Evolutionary conservation across 2,797 vertebrate genomes (phyloP).

Genomic region (Pyrrhura leucotis): DNA sequence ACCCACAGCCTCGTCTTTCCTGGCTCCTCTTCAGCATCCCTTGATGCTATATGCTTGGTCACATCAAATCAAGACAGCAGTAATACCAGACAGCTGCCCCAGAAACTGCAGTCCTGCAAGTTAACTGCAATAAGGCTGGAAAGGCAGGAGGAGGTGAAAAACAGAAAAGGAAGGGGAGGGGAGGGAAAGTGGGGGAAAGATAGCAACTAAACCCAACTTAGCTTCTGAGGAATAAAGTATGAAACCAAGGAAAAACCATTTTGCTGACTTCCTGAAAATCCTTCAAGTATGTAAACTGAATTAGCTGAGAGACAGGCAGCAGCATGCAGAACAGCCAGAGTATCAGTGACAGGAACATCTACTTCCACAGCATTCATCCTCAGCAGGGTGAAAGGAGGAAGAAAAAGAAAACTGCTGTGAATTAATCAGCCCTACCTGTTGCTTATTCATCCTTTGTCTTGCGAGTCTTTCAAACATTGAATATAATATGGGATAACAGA

Average conservation of each 20-base stretch:
- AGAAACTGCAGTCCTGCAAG: neutral
- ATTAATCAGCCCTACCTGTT: neutral
- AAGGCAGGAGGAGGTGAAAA: neutral
- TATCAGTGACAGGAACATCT: neutral
- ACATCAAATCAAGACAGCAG: neutral
- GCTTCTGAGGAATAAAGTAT: neutral
- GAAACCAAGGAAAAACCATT: neutral
- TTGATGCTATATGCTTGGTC: neutral
- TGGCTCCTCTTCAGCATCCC: neutral
- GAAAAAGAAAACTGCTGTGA: neutral
- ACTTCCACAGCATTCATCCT: neutral
- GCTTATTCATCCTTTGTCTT: neutral
- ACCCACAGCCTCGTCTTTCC: neutral
- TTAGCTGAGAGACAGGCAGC: neutral
- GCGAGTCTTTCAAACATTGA: neutral
- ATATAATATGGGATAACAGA: accelerated
- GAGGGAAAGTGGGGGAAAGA: neutral
- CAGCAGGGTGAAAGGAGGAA: neutral
- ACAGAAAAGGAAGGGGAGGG: accelerated
- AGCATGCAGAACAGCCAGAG: neutral
- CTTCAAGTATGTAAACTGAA: neutral
- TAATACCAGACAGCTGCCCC: neutral
- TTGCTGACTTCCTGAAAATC: neutral
- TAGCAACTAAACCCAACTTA: neutral
- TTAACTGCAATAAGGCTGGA: neutral